Evolutionary conservation across 2,888 invertebrate genomes (phyloP), one percentile per base, ranked within the genome.

Genomic region (Lasioglossum villosulum): DNA sequence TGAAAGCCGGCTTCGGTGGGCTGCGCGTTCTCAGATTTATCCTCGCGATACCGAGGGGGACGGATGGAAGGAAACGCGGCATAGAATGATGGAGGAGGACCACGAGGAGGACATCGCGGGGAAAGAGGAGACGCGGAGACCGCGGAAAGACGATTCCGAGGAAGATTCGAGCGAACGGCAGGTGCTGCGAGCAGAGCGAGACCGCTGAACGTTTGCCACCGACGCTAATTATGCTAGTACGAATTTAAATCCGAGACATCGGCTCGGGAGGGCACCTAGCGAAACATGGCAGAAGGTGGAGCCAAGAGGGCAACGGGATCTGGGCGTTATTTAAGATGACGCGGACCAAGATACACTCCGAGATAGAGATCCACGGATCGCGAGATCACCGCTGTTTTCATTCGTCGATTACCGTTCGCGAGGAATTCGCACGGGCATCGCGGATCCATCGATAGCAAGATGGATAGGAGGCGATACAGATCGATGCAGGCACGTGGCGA

Each of bases 101-200:
- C 66, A 8, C 8, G 39, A 68, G n/a, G 72, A 56, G n/a, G 72
- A 48, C n/a, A 74, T 42, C 23, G 56, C 45, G 76, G 37, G 71
- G 71, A 10, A 10, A 52, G 52, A 23, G 23, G 23, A 2, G 23
- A 52, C 2, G 10, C 52, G 52, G n/a, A 52, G 82, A 82, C 75
- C 80, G 75, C 45, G 76, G 75, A 73, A 82, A 83, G 84, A 87
- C 71, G 85, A 89, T 86, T 84, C 75, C 85, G 90, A 68, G 83
- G 86, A 80, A 89, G 88, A 88, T 88, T 87, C 78, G 89, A 82
- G 88, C 80, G 66, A 30, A 34, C 8, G 93, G 90, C 95, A 95
- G 95, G 95, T 95, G 95, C 94, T 93, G 93, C 93, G 94, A 94
- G 84, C 92, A 80, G 92, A 95, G 94, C 95, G 94, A 91, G 89